A percentile compares a stretch with the other conserved stretches of the same genome.
Conservation (phyloP, 2,888 invertebrate species). For the Pachydiplax longipennis region DNA sequence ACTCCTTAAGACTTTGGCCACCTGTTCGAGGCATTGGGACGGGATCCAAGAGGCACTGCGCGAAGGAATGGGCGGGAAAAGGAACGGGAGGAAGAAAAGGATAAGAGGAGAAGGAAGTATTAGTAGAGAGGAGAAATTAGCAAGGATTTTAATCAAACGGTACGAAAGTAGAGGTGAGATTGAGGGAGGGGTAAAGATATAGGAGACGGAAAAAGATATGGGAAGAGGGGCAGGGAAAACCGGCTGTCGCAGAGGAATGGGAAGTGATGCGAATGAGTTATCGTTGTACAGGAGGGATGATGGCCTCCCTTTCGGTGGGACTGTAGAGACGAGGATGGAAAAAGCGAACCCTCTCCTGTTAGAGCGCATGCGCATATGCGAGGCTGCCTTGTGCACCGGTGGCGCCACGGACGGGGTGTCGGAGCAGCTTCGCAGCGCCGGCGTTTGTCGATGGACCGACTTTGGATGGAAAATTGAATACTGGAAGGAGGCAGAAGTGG, state of each 20-base stretch:
- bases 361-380: not conserved
- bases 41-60: not conserved
- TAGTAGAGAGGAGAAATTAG: not conserved
- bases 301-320: not conserved
- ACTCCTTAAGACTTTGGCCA: slow-evolving; percentile 40
- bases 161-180: not conserved
- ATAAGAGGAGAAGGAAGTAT: too few relatives aligned
- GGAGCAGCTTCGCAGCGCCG: not conserved
- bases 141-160: not conserved
- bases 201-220: not conserved
- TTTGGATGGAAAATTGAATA: slow-evolving; percentile 18
- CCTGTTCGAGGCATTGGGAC: slow-evolving; percentile 23
- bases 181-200: not conserved
- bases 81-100: not conserved
- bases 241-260: not conserved
- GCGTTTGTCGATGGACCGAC: slow-evolving; percentile 3
- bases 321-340: not conserved
- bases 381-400: not conserved
- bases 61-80: not conserved
- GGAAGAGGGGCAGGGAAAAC: not conserved
- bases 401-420: not conserved
- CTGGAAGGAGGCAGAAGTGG: not conserved
- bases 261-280: not conserved
- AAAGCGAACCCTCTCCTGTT: not conserved
- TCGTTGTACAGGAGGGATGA: not conserved